Base-by-base conservation (phyloP, 1,140 invertebrate species). In the Diorhabda elongata region DNA sequence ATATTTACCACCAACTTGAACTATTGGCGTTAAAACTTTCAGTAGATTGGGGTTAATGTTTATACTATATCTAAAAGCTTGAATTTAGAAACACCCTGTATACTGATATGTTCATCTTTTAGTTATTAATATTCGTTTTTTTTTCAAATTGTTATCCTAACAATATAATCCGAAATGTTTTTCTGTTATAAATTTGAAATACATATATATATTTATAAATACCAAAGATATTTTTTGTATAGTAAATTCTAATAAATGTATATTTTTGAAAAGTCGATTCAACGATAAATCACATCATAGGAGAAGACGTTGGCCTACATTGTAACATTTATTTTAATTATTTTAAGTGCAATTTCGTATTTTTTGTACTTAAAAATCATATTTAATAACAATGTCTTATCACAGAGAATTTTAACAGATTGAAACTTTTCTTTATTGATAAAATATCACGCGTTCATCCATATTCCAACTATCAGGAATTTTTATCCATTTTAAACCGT, bases 191-290 rank as follows among this genome's bases (percentile, higher is more conserved):
- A 76, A 74, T 76, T 71, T 71, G 73, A 74, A 71, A 71, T 76
- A 75, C 76, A 79, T 26, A 26, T 26, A 26, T 26, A 26, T 26
- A 26, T 26, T 26, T 26, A 26, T 26, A 26, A 26, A 26, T 79
- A 79, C 78, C 78, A 79, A 79, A 79, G 78, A 79, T 77, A 75
- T 79, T 77, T 79, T 79, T 77, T 76, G 78, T 78, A 77, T 78
- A 77, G 74, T 77, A 69, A 74, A 75, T 72, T 72, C 56, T 69
- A 71, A 67, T 72, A 68, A 70, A 71, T 78, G 73, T 79, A 79
- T 79, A 78, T 79, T 78, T 79, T 78, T 77, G 63, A 74, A 72
- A 69, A 71, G 72, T 76, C 62, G 60, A 71, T 72, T 71, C 77
- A 76, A 77, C 76, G 75, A 77, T 69, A 52, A 8, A 69, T 66